Evolutionary conservation across 2,888 invertebrate species (phyloP), one percentile per base, ranked within the genome.

Genomic region (Hoplodrina ambigua): DNA sequence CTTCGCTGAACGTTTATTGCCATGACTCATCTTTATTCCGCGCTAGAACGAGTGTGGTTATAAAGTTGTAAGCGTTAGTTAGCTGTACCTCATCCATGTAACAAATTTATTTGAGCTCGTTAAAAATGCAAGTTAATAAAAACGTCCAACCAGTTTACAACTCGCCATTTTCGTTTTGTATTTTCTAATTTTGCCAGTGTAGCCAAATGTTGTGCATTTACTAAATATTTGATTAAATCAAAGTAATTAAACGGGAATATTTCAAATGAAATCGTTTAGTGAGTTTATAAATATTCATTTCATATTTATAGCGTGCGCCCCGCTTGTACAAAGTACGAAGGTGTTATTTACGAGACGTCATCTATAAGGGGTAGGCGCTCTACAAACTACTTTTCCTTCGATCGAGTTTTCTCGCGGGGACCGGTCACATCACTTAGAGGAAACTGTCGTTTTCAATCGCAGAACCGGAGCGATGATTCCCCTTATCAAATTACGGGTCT

Each of bases 401-500:
- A 89, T 92, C 93, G 89, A 92, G 95, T 94, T 95, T 95, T 95
- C 95, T 94, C 90, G 88, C 85, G 72, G 78, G 81, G 89, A 93
- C 92, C 92, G 92, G 94, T 94, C 92, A 84, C 85, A 92, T 91
- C 89, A 84, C 87, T 92, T 88, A 91, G 85, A 93, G 93, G 93
- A 94, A 92, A 96, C 95, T 95, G 94, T 95, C 95, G 94, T 91
- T 96, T 95, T 95, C 95, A 90, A 93, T 91, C 85, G 88, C 75
- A 86, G 77, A 91, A 91, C 91, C 91, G 90, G 92, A 92, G 93
- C 91, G 92, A 94, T 93, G 95, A 93, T 94, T 93, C 94, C 90
- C 89, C 93, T 93, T 92, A 95, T 95, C 94, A 95, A 95, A 95
- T 95, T 94, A 92, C 91, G 87, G 90, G 91, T 90, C 89, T 90